Evolutionary conservation across 2,888 invertebrate species (phyloP).

Genomic region (Lordiphosa fenestrarum): DNA sequence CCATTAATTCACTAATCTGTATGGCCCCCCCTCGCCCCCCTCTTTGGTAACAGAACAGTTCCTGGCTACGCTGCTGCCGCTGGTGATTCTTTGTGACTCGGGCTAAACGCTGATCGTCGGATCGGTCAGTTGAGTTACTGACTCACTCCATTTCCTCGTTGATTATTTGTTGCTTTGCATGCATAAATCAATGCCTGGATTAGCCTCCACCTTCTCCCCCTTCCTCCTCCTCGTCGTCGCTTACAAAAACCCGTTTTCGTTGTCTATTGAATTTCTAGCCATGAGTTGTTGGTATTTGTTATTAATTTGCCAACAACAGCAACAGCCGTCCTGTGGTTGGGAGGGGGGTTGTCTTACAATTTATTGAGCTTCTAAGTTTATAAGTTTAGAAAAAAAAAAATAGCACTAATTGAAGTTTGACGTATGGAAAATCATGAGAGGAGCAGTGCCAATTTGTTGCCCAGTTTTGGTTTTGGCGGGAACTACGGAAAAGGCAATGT

Average conservation of each 20-base stretch:
- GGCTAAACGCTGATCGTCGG: neutral
- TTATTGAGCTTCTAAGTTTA: constrained; percentile 66
- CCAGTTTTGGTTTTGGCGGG: constrained; percentile 30
- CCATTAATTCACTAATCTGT: too few relatives aligned
- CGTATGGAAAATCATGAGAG: constrained; percentile 22
- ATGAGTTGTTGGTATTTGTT: constrained; percentile 42
- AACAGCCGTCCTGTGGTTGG: constrained; percentile 6
- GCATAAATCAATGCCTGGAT: constrained; percentile 52
- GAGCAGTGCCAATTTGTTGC: constrained; percentile 18
- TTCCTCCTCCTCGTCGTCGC: neutral
- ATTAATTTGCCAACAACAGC: constrained; percentile 25
- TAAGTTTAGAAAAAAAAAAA: constrained; percentile 30
- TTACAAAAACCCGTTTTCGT: constrained; percentile 55
- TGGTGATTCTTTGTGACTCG: neutral
- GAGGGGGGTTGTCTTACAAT: constrained; percentile 32
- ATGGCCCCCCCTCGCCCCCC: too few relatives aligned
- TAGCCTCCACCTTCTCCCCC: neutral
- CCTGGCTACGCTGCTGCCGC: neutral
- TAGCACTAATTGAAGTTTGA: constrained; percentile 59
- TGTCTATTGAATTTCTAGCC: constrained; percentile 48
- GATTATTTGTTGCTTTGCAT: constrained; percentile 39
- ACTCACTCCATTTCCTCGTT: constrained; percentile 45
- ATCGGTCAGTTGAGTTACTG: constrained; percentile 27
- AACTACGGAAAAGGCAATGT: constrained; percentile 48
- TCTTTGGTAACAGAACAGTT: neutral